These are phyloP conservation scores for Phenganax subtilis DNA, from an alignment of 92 coral and sea anemone species.

Conservation along the genomic window DNA sequence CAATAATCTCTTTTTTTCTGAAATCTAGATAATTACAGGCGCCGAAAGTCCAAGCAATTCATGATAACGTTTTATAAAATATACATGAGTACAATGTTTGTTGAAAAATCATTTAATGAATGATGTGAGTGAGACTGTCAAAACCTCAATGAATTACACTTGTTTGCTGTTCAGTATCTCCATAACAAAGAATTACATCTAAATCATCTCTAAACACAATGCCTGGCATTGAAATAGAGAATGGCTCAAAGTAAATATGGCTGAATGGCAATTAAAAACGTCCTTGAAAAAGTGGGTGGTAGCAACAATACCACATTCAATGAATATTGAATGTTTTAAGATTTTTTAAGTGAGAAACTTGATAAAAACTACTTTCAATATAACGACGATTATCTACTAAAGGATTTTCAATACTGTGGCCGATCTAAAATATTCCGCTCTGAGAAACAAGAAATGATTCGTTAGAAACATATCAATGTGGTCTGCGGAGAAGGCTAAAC, in stretches of 20 bases:
- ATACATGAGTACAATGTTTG: constrained; percentile 97
- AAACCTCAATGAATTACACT: constrained; percentile 96
- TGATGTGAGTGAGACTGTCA: constrained; percentile 99
- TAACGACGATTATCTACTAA: constrained; percentile 34
- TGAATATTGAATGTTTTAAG: constrained; percentile 78
- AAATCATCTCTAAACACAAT: constrained; percentile 68
- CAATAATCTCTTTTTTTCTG: constrained; percentile 18
- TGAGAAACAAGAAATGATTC: constrained; percentile 57
- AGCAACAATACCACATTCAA: constrained; percentile 63
- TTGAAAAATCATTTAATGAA: constrained; percentile 98
- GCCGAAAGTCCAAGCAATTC: constrained; percentile 36
- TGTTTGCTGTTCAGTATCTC: constrained; percentile 88
- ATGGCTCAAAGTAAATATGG: constrained; percentile 72
- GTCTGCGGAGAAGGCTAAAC: not conserved
- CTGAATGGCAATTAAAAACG: constrained; percentile 77
- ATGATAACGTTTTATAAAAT: constrained; percentile 96
- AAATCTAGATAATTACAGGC: constrained; percentile 31
- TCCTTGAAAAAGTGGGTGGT: constrained; percentile 67
- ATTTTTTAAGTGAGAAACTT: constrained; percentile 62
- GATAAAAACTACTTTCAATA: constrained; percentile 87
- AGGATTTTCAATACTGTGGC: constrained; percentile 42
- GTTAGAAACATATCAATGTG: constrained; percentile 48
- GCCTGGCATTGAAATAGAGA: constrained; percentile 75
- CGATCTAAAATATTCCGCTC: constrained; percentile 63
- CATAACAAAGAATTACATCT: constrained; percentile 99